A percentile compares a stretch with the other conserved stretches of the same genome.
phyloP scores from a whole-genome alignment of 1,140 invertebrate species.

The Babylonia areolata region DNA sequence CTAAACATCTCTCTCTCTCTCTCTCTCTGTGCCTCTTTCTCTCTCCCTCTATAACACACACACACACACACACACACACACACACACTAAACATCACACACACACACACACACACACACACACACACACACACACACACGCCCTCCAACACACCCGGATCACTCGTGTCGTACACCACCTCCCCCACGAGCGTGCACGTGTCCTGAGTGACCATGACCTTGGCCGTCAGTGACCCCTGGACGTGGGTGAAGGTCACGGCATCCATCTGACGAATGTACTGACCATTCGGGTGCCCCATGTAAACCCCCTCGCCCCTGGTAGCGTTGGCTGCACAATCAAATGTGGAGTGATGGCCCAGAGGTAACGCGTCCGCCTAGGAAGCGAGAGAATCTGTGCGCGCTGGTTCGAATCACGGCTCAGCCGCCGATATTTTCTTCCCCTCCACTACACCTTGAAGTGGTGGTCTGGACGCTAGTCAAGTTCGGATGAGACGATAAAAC shows the following conservation, averaged over 20 bases:
- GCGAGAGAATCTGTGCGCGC: too few species aligned
- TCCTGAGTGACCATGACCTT: constrained; percentile 33
- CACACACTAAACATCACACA: neutral
- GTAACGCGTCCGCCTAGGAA: too few species aligned
- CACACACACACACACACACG: constrained; percentile 11
- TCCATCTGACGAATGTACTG: constrained; percentile 17
- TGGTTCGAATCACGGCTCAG: too few species aligned
- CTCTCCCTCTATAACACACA: neutral
- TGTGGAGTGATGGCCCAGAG: too few species aligned
- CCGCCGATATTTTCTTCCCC: too few species aligned
- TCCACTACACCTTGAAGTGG: too few species aligned
- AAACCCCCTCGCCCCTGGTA: neutral
- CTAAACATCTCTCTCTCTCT: neutral
- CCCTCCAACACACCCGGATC: neutral
- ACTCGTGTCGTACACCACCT: constrained; percentile 33
- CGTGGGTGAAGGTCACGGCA: constrained; percentile 1
- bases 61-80: neutral
- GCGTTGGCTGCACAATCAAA: too few species aligned
- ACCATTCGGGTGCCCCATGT: constrained; percentile 13
- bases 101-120: neutral
- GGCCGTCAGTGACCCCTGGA: constrained; percentile 23
- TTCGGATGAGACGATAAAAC: too few species aligned
- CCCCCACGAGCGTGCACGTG: constrained; percentile 5
- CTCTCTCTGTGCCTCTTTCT: neutral
- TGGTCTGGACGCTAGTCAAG: too few species aligned